Evolutionary conservation across 2,888 invertebrate genomes (phyloP), one percentile per base, ranked within the genome.

Genomic region (Sialis lutaria): DNA sequence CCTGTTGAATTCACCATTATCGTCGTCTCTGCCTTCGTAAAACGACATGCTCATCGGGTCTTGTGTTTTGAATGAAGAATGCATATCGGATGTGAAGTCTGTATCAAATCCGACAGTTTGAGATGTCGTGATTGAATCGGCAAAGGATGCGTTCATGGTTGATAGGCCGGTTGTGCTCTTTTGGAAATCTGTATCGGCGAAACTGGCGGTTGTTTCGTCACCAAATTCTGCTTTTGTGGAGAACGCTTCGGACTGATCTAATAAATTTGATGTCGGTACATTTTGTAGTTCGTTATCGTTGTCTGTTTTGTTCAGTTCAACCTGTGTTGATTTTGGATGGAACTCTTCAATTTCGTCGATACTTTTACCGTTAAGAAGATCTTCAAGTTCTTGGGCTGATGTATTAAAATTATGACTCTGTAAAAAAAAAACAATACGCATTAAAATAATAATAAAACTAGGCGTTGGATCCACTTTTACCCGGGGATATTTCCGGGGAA

Each of bases 41-140:
- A 76, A 76, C 47, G 75, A 75, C 74, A 74, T 74, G 51, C 73
- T 75, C 76, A 77, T 77, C 10, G 75, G 75, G 63, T 76, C 75
- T 49, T 70, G 64, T 57, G 74, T 73, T 57, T 74, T 74, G 53
- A 68, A 70, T 60, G 70, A 70, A 51, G 69, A 62, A 53, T 70
- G 65, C 60, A 70, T 68, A 55, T 69, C 65, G 47, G 70, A 57
- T 57, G 68, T 70, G 53, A 70, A 67, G 55, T 68, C 66, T 43
- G 62, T 63, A 52, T 69, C 69, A 46, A 58, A 54, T n/a, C 63
- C 63, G 55, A 68, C 69, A 40, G 69, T 39, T 12, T 48, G 68
- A 61, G 68, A 69, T 51, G 65, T 64, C 62, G 70, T 68, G 9
- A 46, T 45, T 54, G 64, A 60, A 50, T 68, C 64, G 53, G 67